Percentiles rank a stretch among this genome's conserved stretches.
Evolutionary conservation across 2,888 invertebrate genomes (phyloP).

Genomic region (Cosmorhoe ocellata): DNA sequence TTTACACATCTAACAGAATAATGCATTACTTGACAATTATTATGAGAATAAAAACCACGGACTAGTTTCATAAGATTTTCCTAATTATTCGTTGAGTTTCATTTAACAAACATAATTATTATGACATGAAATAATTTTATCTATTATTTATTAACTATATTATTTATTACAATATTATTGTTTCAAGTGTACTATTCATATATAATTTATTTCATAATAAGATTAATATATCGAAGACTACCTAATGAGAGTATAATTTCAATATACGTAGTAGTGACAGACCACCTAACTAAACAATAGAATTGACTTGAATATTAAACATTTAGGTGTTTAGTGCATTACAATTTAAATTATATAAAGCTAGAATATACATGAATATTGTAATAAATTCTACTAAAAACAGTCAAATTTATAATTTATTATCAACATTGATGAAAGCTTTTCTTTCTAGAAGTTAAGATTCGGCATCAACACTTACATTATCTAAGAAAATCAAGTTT

Average conservation of each 20-base stretch:
- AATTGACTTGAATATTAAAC: conserved; percentile 34
- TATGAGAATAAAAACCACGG: conserved; percentile 18
- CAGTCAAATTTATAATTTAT: conserved; percentile 22
- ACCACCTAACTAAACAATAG: conserved; percentile 27
- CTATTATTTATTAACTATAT: background rate
- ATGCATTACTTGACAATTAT: background rate
- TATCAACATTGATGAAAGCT: conserved; percentile 24
- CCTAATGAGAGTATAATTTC: conserved; percentile 12
- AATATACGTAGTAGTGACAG: conserved; percentile 13
- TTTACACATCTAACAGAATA: conserved; percentile 35
- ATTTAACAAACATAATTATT: conserved; percentile 8
- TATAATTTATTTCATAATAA: conserved; percentile 1
- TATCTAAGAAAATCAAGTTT: conserved; percentile 29
- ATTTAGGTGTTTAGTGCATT: conserved; percentile 22
- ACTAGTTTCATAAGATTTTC: conserved; percentile 22
- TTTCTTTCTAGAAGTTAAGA: conserved; percentile 12
- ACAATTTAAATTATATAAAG: conserved; percentile 22
- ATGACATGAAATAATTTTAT: conserved; percentile 19
- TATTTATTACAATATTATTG: conserved; percentile 22
- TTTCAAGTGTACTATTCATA: conserved; percentile 17
- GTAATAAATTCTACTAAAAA: conserved; percentile 16
- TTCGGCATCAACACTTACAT: conserved; percentile 21
- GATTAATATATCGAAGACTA: conserved; percentile 8
- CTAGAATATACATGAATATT: conserved; percentile 20
- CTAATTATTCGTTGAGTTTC: conserved; percentile 30